Evolutionary conservation across 1,140 invertebrate species (phyloP), one percentile per base, ranked within the genome.

Genomic region (Paracyclopina nana): DNA sequence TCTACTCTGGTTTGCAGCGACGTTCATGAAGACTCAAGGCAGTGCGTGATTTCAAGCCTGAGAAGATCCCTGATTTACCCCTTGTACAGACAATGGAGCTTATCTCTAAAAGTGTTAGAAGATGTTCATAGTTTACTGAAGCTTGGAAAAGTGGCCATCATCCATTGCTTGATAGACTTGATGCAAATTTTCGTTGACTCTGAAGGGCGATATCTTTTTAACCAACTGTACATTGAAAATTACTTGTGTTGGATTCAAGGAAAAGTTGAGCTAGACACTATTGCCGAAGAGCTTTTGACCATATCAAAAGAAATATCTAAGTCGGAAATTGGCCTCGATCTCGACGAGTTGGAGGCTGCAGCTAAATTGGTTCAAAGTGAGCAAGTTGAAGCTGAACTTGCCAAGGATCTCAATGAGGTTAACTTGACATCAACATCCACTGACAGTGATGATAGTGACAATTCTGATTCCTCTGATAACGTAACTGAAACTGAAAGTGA

Each of bases 121-220:
- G 42, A 44, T 25, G 42, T 44, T 14, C 12, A n/a, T 6, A 24
- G 24, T 5, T n/a, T 44, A 12, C 12, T 44, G 42, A 12, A 44
- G 24, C 14, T 20, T 4, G 16, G 16, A 3, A 44, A 20, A 44
- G 4, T 25, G 16, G 16, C 42, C 24, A 44, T 44, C 3, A 12
- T 44, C 16, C 16, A 44, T 12, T 5, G 12, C n/a, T 12, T 44
- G 16, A 12, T 44, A 2, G 42, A 44, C 24, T 18, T 44, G 4
- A 44, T 44, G 16, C 42, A 14, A 18, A 20, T 14, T 2, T 20
- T 44, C 12, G 12, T 12, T 20, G 42, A 44, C 5, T 20, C 12
- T 24, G 42, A 44, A 18, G 42, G 24, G 4, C 42, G 42, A 5
- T 44, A 44, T 20, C 16, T 44, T n/a, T 44, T 44, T 22, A 44